Base-by-base conservation (phyloP, 2,888 invertebrate genomes). In the Trilocha varians region DNA sequence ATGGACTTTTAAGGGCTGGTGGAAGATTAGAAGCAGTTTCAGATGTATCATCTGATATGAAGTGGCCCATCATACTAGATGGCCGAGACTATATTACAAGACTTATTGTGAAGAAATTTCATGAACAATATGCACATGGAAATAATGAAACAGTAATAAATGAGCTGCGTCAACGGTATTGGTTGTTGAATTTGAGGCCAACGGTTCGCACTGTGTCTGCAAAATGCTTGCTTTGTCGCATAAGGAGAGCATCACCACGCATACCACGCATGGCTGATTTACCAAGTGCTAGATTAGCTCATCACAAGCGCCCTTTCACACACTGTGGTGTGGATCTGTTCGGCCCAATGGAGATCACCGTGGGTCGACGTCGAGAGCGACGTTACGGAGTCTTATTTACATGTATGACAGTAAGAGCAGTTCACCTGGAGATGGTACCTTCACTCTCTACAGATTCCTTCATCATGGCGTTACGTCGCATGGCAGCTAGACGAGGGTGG, bases 311-410 rank as follows among this genome's bases (percentile, higher is more conserved):
- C 5, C 43, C 46, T 1, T 51, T 51, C 16, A 46, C 44, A 0
- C 40, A 36, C 16, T 42, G 42, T 9, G 48, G 50, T 0, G 13
- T 49, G 11, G 49, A 52, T 32, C 16, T 45, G 6, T 52, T 52
- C 14, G 50, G 52, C 0, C 48, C 50, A 1, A 43, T 50, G 33
- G 43, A 41, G 1, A 41, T 49, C 11, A 44, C 48, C 1, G 34
- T 47, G 2, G 49, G 51, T 3, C 32, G 48, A 1, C 43, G 43
- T 3, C 18, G 45, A 1, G 41, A 42, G 32, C 43, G 44, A n/a
- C 35, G 47, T 34, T 53, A 45, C 16, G 47, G 45, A 1, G 46
- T 46, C 4, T 18, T 54, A n/a, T 52, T 54, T 36, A 52, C 49
- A 1, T 52, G 50, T 25, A 32, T 52, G 1, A 54, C 52, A 0